Evolutionary conservation across 2,113 vertebrate species (phyloP), one percentile per base, ranked within the genome.

Genomic region (Origma solitaria): DNA sequence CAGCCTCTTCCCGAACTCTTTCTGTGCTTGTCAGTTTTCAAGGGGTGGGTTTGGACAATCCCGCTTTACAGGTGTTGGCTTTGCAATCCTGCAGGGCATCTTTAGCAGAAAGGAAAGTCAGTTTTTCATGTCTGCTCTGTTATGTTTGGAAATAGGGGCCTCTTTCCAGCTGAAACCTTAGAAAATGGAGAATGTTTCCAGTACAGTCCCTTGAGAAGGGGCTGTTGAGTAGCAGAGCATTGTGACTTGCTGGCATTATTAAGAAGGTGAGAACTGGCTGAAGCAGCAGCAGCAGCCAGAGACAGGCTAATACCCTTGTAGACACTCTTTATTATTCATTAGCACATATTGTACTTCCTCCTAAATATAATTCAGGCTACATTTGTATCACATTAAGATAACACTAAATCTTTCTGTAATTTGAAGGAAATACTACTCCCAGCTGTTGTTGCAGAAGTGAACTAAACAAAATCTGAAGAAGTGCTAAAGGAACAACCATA

Each of bases 251-350:
- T 65, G 62, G 84, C 13, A 18, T 64, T 82, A 18, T 95, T 76
- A 86, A 83, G 70, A 88, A 85, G 75, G 88, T 90, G 90, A 96
- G 94, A 97, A 94, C 82, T 85, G 90, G 72, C 51, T 94, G 49
- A 71, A 87, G 82, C 79, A 91, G 57, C 54, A 69, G 71, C 79
- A 70, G 72, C 84, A 85, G 60, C 94, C 53, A 50, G 49, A 83
- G 90, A 51, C 35, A 51, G 50, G 62, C 82, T 96, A 92, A 88
- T 93, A 80, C 21, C 56, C 65, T 85, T 83, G 49, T 84, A 95
- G 53, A 27, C 73, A 90, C 79, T 37, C 91, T 97, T 96, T 96
- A 95, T 96, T 97, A 96, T 94, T 96, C 95, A 96, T 96, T 96
- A 97, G 92, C 82, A 96, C 93, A 89, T 86, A 94, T 91, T 96